These are phyloP conservation scores for Catocala fraxini DNA, from an alignment of 2,888 invertebrate species.

Conservation along the genomic window DNA sequence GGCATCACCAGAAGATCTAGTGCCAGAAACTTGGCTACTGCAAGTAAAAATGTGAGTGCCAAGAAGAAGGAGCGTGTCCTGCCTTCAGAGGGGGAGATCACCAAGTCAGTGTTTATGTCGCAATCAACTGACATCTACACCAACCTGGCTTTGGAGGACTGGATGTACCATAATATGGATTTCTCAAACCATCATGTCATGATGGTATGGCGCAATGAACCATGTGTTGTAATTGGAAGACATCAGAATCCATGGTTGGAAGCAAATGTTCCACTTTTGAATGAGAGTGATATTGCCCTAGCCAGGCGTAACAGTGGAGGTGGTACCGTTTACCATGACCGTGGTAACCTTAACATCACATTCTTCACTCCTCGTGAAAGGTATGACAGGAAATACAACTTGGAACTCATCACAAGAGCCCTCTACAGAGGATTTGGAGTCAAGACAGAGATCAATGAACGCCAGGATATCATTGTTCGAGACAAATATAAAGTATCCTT, in stretches of 20 bases:
- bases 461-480: slow-evolving; percentile 95
- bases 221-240: slow-evolving; percentile 98
- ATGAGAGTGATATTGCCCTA: slow-evolving; percentile 90
- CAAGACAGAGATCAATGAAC: slow-evolving; percentile 91
- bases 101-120: slow-evolving; percentile 96
- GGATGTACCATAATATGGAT: slow-evolving; percentile 96
- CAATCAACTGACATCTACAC: slow-evolving; percentile 96
- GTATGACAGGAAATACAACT: slow-evolving; percentile 95
- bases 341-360: slow-evolving; percentile 96
- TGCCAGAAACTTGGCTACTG: slow-evolving; percentile 68
- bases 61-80: slow-evolving; percentile 69
- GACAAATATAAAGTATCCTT: slow-evolving; percentile 92
- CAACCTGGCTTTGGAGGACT: slow-evolving; percentile 98
- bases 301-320: slow-evolving; percentile 98
- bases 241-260: slow-evolving; percentile 99
- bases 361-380: slow-evolving; percentile 95
- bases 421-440: slow-evolving; percentile 94
- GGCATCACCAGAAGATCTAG: slow-evolving; percentile 77
- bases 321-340: slow-evolving; percentile 98
- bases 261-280: slow-evolving; percentile 91
- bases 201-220: slow-evolving; percentile 97
- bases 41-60: slow-evolving; percentile 59
- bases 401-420: slow-evolving; percentile 94
- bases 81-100: slow-evolving; percentile 86
- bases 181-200: slow-evolving; percentile 94